Evolutionary conservation across 2,888 invertebrate species (phyloP), one percentile per base, ranked within the genome.

Genomic region (Philereme vetulata): DNA sequence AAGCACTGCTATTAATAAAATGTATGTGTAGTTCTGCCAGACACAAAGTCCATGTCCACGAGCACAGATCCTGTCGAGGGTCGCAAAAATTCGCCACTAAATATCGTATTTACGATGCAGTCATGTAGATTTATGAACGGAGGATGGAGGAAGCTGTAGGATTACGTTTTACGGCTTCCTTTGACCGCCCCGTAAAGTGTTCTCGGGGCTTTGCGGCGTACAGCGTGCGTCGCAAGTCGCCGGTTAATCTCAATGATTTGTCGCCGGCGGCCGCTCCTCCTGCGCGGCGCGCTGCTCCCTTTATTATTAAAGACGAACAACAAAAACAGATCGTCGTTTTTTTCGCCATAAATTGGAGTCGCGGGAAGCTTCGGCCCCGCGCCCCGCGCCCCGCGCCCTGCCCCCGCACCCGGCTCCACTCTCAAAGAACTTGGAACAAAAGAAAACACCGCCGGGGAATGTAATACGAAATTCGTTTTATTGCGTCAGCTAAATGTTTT

Each of bases 111-210:
- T 65, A 65, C 54, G 62, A 60, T 50, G 59, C 50, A 56, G 53
- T 36, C 56, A 56, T 59, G 60, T 47, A 59, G 62, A 65, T 65
- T 61, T 67, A 64, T 65, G 62, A 58, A 56, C 59, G 58, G 60
- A 61, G 56, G 51, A 53, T 44, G 64, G 53, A 53, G 60, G 60
- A 46, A 47, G 55, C 57, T 56, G 60, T 62, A 57, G 59, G 62
- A 65, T 67, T 63, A 63, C 60, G 60, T 60, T 54, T 64, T 54
- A 63, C 54, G 62, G 62, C 43, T 51, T 59, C 58, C 60, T 52
- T 34, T 34, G 62, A 56, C 49, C 54, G 55, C 45, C 33, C 48
- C 50, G 48, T 56, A 53, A 64, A 60, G 45, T 57, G 40, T 44
- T 57, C 61, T 10, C 56, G 56, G 58, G 38, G 49, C 58, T 46